Evolutionary conservation across 1,140 invertebrate genomes (phyloP).

Genomic region (Asobara japonica): DNA sequence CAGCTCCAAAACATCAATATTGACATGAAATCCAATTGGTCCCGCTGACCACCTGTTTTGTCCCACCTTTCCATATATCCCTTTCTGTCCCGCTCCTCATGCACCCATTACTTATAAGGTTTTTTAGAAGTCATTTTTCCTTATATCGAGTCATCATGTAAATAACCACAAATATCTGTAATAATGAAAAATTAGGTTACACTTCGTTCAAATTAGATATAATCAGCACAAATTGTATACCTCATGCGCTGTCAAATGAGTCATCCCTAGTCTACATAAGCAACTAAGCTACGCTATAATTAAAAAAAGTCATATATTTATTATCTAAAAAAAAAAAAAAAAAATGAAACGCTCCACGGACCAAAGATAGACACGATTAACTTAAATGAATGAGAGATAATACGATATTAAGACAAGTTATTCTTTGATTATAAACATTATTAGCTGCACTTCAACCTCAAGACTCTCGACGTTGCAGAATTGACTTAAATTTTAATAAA

Average conservation of each 20-base stretch:
- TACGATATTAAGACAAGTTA: slow-evolving; percentile 7
- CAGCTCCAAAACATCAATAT: too few relatives aligned
- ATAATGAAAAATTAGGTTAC: too few relatives aligned
- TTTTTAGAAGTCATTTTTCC: too few relatives aligned
- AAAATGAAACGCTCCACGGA: slow-evolving; percentile 55
- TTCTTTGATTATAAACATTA: slow-evolving; percentile 37
- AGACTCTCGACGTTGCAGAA: slow-evolving; percentile 23
- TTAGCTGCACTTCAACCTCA: slow-evolving; percentile 57
- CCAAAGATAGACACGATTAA: slow-evolving; percentile 48
- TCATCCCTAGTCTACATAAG: neutral
- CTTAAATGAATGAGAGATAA: slow-evolving; percentile 35
- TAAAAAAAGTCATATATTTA: slow-evolving; percentile 43
- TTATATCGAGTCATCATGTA: too few relatives aligned
- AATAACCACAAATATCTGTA: too few relatives aligned
- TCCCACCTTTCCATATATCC: too few relatives aligned
- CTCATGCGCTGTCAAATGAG: slow-evolving; percentile 31
- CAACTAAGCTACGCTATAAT: slow-evolving; percentile 41
- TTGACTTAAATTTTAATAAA: neutral
- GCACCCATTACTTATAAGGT: too few relatives aligned
- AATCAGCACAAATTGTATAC: slow-evolving; percentile 37
- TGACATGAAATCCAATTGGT: too few relatives aligned
- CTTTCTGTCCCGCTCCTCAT: too few relatives aligned
- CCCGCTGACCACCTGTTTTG: too few relatives aligned
- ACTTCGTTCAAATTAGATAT: too few relatives aligned
- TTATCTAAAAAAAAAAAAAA: slow-evolving; percentile 29